Base-by-base conservation (phyloP, 2,113 vertebrate genomes). In the Ciconia maguari region DNA sequence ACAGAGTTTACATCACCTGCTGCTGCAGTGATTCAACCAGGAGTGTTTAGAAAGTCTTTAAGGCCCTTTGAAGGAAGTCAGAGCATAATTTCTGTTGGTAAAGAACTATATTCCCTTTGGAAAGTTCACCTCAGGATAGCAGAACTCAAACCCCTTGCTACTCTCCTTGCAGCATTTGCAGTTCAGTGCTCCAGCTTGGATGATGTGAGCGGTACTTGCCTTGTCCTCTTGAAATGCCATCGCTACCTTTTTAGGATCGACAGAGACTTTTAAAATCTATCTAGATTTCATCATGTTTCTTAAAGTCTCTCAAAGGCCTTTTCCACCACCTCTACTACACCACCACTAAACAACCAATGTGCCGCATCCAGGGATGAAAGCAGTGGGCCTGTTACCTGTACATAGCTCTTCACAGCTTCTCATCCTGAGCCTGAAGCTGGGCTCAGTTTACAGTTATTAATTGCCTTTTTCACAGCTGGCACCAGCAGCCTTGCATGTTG, bases 401-500 rank as follows among this genome's bases (percentile, higher is more conserved):
- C 46, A 48, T 10, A 84, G 60, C 57, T 93, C 87, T 94, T 96
- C 87, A 81, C 64, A 92, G 83, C 74, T 89, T 80, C 78, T 92
- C 65, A 61, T 70, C 83, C 66, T 64, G 41, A 94, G 29, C 75
- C 72, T 88, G 83, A 80, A 91, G 87, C 78, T 93, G 87, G 25
- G 49, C 84, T 96, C 16, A 16, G 41, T 89, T 92, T 78, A 91
- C 96, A 94, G 83, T 76, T 95, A 95, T 96, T 96, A 96, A 96
- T 94, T 95, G 91, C 89, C 83, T 96, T 97, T 95, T 93, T 93
- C 89, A 94, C 64, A 97, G 92, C 88, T 97, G 95, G 95, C 97
- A 96, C 42, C 69, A 88, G 62, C 81, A 87, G 54, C 88, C 81
- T 96, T 21, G 6, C 57, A 54, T 68, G 95, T 95, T 95, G 91